phyloP scores from a whole-genome alignment of 2,797 vertebrate genomes.

The Myotis planiceps region DNA sequence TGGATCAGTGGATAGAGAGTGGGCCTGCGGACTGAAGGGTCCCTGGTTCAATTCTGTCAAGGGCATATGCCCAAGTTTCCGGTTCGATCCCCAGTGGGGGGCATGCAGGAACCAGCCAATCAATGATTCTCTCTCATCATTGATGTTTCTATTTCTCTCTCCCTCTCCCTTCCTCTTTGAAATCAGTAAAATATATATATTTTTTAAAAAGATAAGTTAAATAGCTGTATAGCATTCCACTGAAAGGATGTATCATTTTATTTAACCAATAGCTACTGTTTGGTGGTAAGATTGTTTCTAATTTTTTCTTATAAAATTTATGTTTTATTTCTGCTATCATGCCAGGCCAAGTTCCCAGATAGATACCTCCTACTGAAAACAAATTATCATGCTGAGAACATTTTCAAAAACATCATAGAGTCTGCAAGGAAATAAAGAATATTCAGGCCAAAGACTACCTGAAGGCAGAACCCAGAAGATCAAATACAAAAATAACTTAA shows the following conservation, averaged over 20 bases:
- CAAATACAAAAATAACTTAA: conserved; percentile 4
- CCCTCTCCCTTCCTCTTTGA: no score
- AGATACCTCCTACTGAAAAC: background rate
- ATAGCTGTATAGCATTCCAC: background rate
- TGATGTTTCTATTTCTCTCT: no score
- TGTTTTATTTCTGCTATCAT: background rate
- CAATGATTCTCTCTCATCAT: no score
- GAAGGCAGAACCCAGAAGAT: conserved; percentile 1
- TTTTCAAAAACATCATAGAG: conserved; percentile 20
- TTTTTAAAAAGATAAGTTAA: background rate
- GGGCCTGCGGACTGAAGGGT: no score
- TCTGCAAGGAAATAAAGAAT: background rate
- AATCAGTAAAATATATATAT: no score
- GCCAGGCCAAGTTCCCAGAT: background rate
- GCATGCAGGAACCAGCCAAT: no score
- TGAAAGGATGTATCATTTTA: background rate
- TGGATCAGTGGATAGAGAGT: no score
- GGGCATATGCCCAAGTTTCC: no score
- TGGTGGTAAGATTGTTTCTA: conserved; percentile 13
- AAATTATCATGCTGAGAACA: conserved; percentile 20
- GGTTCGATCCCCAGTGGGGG: no score
- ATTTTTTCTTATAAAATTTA: background rate
- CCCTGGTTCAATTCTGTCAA: no score
- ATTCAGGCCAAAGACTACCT: background rate
- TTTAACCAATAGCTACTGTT: background rate